These are phyloP conservation scores for Cebus imitator DNA, from an alignment of 2,113 vertebrate genomes.

Conservation along the genomic window DNA sequence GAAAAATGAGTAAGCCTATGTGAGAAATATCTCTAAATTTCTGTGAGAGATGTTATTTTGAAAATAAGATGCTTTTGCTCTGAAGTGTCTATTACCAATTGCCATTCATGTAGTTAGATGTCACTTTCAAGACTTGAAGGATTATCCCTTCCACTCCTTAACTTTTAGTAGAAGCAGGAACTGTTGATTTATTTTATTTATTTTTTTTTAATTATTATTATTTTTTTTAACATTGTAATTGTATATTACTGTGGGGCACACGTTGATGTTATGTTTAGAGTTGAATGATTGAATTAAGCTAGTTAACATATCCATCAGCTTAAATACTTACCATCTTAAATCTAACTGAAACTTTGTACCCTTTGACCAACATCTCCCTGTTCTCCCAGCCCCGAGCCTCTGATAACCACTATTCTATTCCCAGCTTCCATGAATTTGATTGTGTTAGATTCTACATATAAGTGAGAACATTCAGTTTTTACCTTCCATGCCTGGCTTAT, in stretches of 20 bases:
- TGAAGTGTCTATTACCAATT: background rate
- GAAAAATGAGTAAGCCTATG: background rate
- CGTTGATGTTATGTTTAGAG: background rate
- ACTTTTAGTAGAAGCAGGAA: background rate
- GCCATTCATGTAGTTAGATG: background rate
- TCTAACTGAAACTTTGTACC: background rate
- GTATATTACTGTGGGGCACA: background rate
- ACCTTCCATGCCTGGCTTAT: background rate
- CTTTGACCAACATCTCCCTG: background rate
- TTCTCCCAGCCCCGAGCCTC: background rate
- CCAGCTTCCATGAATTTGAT: background rate
- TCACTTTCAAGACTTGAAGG: background rate
- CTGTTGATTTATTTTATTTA: background rate
- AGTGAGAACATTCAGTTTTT: background rate
- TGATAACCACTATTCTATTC: background rate
- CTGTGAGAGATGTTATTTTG: conserved; percentile 65
- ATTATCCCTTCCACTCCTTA: background rate
- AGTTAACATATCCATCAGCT: background rate
- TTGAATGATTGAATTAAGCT: background rate
- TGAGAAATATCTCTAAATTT: conserved; percentile 55
- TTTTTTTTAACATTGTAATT: background rate
- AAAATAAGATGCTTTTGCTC: conserved; percentile 43
- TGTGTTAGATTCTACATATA: background rate
- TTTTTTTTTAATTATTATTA: background rate
- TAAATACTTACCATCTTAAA: background rate